phyloP scores from a whole-genome alignment of 2,888 invertebrate genomes.

The Ommatoiulus sabulosus region DNA sequence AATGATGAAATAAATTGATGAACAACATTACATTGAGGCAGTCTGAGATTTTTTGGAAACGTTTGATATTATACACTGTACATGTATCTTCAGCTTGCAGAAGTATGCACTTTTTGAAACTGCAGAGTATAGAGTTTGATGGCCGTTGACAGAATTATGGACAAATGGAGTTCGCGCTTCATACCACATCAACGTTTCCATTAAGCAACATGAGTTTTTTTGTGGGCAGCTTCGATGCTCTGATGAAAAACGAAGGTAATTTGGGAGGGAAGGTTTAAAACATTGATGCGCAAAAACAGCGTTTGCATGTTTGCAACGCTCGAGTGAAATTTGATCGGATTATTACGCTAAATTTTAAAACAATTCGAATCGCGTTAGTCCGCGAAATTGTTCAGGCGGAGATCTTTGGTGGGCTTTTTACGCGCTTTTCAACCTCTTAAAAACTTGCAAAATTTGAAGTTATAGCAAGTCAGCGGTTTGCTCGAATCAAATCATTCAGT shows the following conservation, averaged over 20 bases:
- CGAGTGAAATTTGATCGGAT: not conserved
- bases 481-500: too few species aligned
- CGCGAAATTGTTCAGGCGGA: not conserved
- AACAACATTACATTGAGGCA: too few species aligned
- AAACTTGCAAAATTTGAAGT: not conserved
- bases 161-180: not conserved
- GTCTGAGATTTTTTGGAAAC: not conserved
- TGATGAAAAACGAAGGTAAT: not conserved
- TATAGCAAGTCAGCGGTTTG: too few species aligned
- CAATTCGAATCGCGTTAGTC: not conserved
- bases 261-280: not conserved
- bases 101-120: too few species aligned
- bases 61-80: not conserved
- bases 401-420: not conserved
- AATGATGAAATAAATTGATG: too few species aligned
- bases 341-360: slow-evolving; percentile 11
- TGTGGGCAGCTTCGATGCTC: not conserved
- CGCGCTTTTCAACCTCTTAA: not conserved
- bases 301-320: slow-evolving; percentile 21
- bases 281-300: not conserved
- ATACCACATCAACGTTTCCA: not conserved
- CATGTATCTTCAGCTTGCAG: not conserved
- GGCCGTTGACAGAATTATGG: not conserved
- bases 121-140: not conserved
- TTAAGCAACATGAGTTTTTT: not conserved